Percentiles rank a stretch among this genome's conserved stretches.
Conservation (phyloP, 2,113 vertebrate genomes). For the Arenaria interpres region DNA sequence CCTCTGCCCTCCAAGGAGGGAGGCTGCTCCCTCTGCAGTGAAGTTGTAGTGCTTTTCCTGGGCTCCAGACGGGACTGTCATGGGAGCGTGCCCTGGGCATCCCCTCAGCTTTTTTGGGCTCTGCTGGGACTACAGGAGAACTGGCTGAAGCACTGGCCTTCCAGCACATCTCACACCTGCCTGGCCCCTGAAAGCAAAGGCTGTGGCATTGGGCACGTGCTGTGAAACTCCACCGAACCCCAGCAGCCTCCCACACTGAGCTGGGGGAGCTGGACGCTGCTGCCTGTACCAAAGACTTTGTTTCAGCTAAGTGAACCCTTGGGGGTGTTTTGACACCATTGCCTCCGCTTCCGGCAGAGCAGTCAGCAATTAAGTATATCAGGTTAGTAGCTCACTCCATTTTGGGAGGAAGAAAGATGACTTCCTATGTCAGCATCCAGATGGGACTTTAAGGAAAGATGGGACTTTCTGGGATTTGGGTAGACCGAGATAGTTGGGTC, state of each 20-base stretch:
- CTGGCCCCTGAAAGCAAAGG: background rate
- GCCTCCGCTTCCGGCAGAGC: background rate
- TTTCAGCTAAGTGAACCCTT: background rate
- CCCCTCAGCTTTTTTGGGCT: background rate
- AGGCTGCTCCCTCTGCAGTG: background rate
- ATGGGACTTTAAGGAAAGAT: background rate
- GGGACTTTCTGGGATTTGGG: constrained; percentile 47
- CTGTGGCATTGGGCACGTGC: background rate
- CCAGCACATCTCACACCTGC: accelerated
- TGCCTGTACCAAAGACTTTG: background rate
- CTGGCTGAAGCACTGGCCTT: accelerated
- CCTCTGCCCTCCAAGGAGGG: background rate
- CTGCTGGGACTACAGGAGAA: background rate
- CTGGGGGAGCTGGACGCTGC: background rate
- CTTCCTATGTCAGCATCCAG: background rate
- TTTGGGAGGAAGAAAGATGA: background rate
- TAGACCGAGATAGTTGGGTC: constrained; percentile 66
- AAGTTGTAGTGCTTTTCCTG: accelerated
- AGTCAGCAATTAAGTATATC: background rate
- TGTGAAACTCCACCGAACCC: background rate
- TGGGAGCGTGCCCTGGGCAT: background rate
- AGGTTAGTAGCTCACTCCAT: background rate
- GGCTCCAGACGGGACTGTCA: background rate
- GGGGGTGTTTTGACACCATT: constrained; percentile 12
- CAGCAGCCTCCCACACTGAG: background rate